Percentiles rank a stretch among this genome's conserved stretches.
These are phyloP conservation scores for Malurus alboscapulatus DNA, from an alignment of 2,113 vertebrate genomes.

Conservation along the genomic window DNA sequence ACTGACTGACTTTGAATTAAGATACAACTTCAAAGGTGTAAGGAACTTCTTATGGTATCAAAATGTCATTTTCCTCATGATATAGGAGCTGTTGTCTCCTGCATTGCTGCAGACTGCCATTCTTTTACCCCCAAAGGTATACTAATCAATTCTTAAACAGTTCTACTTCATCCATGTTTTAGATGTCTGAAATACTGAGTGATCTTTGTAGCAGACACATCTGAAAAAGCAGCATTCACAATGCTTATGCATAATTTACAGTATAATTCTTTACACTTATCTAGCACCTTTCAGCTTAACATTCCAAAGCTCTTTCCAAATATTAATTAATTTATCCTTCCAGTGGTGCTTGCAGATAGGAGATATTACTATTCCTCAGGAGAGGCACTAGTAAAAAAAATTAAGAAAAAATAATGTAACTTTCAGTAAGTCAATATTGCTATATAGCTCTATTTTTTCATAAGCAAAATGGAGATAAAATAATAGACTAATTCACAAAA, in stretches of 20 bases:
- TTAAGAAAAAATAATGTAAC: neutral
- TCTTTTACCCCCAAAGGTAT: slow-evolving; percentile 30
- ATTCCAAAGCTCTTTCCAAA: slow-evolving; percentile 35
- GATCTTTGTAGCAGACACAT: slow-evolving; percentile 54
- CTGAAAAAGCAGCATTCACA: slow-evolving; percentile 44
- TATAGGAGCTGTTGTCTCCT: neutral
- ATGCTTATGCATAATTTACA: slow-evolving; percentile 61
- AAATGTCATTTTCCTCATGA: slow-evolving; percentile 48
- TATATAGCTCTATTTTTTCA: neutral
- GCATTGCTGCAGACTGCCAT: slow-evolving; percentile 37
- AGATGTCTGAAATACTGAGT: slow-evolving; percentile 55
- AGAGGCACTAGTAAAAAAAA: neutral
- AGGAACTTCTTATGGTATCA: neutral
- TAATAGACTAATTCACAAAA: neutral
- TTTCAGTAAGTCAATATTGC: neutral
- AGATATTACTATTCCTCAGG: neutral
- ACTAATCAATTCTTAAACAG: slow-evolving; percentile 62
- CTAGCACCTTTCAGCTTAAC: slow-evolving; percentile 35
- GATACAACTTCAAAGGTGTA: slow-evolving; percentile 6
- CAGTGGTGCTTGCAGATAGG: neutral
- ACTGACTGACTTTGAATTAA: slow-evolving; percentile 38
- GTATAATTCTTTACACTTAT: slow-evolving; percentile 46
- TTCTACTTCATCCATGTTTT: slow-evolving; percentile 37
- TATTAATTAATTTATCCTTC: slow-evolving; percentile 43
- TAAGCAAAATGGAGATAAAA: neutral